Conservation (phyloP, 1,140 invertebrate species). For the Cotesia chilonis region DNA sequence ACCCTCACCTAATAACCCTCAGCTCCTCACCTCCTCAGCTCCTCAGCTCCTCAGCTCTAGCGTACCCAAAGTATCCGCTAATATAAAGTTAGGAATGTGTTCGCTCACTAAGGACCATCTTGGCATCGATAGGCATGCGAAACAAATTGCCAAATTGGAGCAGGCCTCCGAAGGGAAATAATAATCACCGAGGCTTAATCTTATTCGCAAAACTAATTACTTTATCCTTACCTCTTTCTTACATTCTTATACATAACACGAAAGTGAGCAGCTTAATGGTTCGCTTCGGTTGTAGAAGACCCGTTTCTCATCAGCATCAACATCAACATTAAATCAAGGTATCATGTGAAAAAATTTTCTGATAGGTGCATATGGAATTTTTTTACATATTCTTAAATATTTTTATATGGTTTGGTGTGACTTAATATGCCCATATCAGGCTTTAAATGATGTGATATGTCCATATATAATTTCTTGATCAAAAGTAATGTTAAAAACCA, state of each 20-base stretch:
- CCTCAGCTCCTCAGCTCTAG: neutral
- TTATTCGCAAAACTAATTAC: conserved; percentile 52
- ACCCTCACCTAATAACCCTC: too few relatives aligned
- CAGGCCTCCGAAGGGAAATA: conserved; percentile 24
- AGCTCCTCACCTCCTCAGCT: too few relatives aligned
- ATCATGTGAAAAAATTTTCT: too few relatives aligned
- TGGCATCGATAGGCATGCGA: conserved; percentile 38
- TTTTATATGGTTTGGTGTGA: too few relatives aligned
- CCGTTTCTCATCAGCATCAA: conserved; percentile 36
- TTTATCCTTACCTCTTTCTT: conserved; percentile 46
- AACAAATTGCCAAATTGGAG: conserved; percentile 54
- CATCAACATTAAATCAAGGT: too few relatives aligned
- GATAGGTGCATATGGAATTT: too few relatives aligned
- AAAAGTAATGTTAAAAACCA: too few relatives aligned
- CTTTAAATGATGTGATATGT: too few relatives aligned
- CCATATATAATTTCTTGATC: too few relatives aligned
- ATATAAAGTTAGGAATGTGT: neutral
- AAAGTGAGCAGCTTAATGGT: conserved; percentile 43
- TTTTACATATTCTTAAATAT: too few relatives aligned
- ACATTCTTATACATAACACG: conserved; percentile 27
- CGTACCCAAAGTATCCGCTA: conserved; percentile 8
- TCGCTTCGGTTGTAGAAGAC: conserved; percentile 37
- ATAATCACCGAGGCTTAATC: conserved; percentile 37
- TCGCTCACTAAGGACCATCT: neutral
- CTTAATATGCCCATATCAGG: too few relatives aligned